These are phyloP conservation scores for Sebastiscus albofasciatus DNA, from an alignment of 2,797 vertebrate genomes.

Conservation along the genomic window DNA sequence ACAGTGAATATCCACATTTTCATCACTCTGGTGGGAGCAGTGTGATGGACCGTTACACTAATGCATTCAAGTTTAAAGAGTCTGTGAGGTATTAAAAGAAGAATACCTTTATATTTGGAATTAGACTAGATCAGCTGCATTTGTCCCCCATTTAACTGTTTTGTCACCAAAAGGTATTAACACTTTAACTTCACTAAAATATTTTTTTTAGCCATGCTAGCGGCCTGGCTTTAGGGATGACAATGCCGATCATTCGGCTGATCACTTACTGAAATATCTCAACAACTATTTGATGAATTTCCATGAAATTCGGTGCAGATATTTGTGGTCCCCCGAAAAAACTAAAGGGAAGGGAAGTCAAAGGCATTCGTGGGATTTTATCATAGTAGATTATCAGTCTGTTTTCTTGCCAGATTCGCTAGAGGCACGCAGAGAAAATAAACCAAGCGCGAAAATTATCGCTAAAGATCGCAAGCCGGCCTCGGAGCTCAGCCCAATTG, in stretches of 20 bases:
- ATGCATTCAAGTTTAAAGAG: conserved; percentile 21
- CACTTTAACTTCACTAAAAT: neutral
- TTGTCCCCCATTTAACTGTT: neutral
- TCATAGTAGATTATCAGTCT: too few relatives aligned
- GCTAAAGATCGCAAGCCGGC: too few relatives aligned
- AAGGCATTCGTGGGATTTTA: too few relatives aligned
- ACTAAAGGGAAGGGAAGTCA: too few relatives aligned
- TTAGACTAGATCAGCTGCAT: neutral
- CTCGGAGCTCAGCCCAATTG: too few relatives aligned
- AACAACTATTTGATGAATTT: neutral
- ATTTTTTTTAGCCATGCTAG: neutral
- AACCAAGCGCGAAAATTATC: too few relatives aligned
- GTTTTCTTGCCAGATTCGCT: too few relatives aligned
- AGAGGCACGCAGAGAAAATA: too few relatives aligned
- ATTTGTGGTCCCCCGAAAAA: neutral
- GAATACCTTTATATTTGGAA: neutral
- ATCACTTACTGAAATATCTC: neutral
- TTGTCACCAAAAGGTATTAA: neutral
- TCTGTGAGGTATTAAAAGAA: neutral
- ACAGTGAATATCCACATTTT: neutral
- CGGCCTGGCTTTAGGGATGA: neutral
- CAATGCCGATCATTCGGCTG: neutral
- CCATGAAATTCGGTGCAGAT: neutral
- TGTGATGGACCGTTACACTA: neutral
- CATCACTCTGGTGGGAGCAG: neutral